A percentile compares a stretch with the other conserved stretches of the same genome.
These are phyloP conservation scores for Nomada fucata DNA, from an alignment of 2,888 invertebrate genomes.

Conservation along the genomic window DNA sequence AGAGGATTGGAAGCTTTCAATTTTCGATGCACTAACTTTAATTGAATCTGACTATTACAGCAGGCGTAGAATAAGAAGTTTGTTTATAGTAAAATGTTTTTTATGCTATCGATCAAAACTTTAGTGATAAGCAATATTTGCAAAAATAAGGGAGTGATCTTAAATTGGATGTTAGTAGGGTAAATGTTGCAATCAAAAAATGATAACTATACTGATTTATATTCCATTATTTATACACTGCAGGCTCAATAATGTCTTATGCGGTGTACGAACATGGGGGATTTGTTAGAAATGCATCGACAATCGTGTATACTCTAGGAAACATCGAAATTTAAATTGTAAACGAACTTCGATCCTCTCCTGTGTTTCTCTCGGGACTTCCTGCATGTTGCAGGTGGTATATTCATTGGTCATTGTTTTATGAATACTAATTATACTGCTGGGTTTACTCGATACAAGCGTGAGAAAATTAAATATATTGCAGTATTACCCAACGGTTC, in stretches of 20 bases:
- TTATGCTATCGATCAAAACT: too few species aligned
- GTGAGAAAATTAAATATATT: constrained; percentile 6
- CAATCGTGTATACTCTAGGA: constrained; percentile 14
- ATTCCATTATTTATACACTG: background rate
- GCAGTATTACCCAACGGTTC: background rate
- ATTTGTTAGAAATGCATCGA: constrained; percentile 41
- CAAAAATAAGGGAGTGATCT: too few species aligned
- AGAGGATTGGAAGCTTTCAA: background rate
- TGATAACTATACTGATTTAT: background rate
- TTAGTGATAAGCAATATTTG: too few species aligned
- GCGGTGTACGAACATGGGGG: constrained; percentile 4
- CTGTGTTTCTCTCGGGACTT: constrained; percentile 22
- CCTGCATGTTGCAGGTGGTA: constrained; percentile 36
- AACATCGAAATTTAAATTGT: constrained; percentile 51
- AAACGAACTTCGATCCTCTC: constrained; percentile 51
- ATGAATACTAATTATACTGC: constrained; percentile 25
- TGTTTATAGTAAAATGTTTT: background rate
- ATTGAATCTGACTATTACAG: too few species aligned
- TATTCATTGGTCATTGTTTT: constrained; percentile 46
- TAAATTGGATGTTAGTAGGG: too few species aligned
- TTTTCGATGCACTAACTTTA: background rate
- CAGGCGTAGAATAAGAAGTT: background rate
- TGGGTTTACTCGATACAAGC: background rate
- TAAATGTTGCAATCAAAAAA: background rate
- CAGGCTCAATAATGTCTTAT: background rate